Percentiles rank a stretch among this genome's conserved stretches.
phyloP scores from a whole-genome alignment of 2,888 invertebrate species.

The Amiota mariae region DNA sequence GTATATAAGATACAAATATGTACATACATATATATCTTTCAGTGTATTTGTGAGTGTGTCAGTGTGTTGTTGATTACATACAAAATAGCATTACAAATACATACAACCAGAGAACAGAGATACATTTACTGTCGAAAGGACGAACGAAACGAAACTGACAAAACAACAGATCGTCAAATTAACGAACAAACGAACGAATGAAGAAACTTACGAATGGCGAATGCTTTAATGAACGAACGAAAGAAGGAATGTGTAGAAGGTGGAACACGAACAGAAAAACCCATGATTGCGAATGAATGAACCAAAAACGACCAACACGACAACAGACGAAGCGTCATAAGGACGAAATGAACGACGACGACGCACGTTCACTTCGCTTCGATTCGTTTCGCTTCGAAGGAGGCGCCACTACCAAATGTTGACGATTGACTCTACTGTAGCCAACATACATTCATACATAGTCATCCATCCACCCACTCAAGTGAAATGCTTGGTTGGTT shows the following conservation, averaged over 20 bases:
- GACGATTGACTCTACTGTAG: not conserved
- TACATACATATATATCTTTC: not conserved
- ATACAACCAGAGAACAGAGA: conserved; percentile 20
- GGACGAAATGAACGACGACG: conserved; percentile 37
- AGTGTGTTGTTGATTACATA: conserved; percentile 22
- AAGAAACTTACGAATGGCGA: conserved; percentile 45
- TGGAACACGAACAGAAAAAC: conserved; percentile 30
- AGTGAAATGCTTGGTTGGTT: not conserved
- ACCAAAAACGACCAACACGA: too few species aligned
- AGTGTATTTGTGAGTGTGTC: conserved; percentile 6
- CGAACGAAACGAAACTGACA: not conserved
- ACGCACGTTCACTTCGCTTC: not conserved
- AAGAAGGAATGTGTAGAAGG: conserved; percentile 6
- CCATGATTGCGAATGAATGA: too few species aligned
- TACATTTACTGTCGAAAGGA: conserved; percentile 18
- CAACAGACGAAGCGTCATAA: conserved; percentile 5
- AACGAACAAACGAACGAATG: conserved; percentile 55
- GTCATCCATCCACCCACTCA: conserved; percentile 1
- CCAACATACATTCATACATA: too few species aligned
- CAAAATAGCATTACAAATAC: conserved; percentile 5
- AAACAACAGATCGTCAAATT: conserved; percentile 29
- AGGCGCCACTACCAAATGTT: too few species aligned
- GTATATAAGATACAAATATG: conserved; percentile 35
- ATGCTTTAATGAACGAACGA: conserved; percentile 23
- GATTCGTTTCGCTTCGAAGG: too few species aligned